Evolutionary conservation across 2,113 vertebrate species (phyloP).

Genomic region (human (Homo sapiens)): GRCh38 chr7:121097501-121098000

Average conservation of each 20-base stretch:
- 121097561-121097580: neutral
- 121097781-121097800: neutral
- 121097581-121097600: neutral
- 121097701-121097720: constrained; percentile 83
- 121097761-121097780: neutral
- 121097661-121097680: constrained; percentile 48
- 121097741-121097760: constrained; percentile 33
- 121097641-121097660: neutral
- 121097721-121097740: constrained; percentile 82
- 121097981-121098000: constrained; percentile 22
- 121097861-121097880: neutral
- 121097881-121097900: neutral
- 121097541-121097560: neutral
- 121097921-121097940: neutral
- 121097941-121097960: neutral
- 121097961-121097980: constrained; percentile 25
- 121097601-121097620: neutral
- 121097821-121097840: constrained; percentile 74
- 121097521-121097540: neutral
- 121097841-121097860: neutral
- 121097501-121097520: neutral
- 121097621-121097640: neutral
- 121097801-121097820: constrained; percentile 60
- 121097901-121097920: neutral
- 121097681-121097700: constrained; percentile 81